These are phyloP conservation scores for Melanostigma gelatinosum DNA, from an alignment of 2,113 vertebrate genomes.

Conservation along the genomic window DNA sequence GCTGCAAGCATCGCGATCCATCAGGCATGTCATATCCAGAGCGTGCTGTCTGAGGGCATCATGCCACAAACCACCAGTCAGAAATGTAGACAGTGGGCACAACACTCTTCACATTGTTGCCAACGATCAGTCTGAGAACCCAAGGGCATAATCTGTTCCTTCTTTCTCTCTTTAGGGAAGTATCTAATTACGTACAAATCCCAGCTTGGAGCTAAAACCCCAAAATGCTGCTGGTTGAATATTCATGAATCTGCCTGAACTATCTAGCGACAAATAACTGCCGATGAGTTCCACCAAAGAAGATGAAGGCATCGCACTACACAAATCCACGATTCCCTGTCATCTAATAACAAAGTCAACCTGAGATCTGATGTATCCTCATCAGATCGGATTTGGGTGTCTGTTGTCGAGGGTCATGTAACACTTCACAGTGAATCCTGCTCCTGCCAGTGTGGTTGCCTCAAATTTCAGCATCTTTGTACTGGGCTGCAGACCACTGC, in stretches of 20 bases:
- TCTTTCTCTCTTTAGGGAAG: conserved; percentile 23
- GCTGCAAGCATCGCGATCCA: conserved; percentile 57
- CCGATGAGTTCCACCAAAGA: conserved; percentile 13
- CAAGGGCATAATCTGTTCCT: conserved; percentile 11
- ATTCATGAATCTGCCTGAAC: conserved; percentile 34
- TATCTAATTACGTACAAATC: conserved; percentile 51
- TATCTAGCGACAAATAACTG: conserved; percentile 21
- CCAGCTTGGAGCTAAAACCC: conserved; percentile 31
- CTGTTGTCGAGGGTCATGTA: conserved; percentile 27
- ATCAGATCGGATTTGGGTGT: no score
- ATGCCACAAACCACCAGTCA: conserved; percentile 55
- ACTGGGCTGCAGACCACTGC: conserved; percentile 20
- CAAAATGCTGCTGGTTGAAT: conserved; percentile 41
- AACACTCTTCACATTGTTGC: conserved; percentile 50
- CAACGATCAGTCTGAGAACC: conserved; percentile 56
- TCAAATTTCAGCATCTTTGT: conserved; percentile 29
- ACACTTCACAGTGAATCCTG: conserved; percentile 38
- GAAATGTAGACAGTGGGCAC: conserved; percentile 55
- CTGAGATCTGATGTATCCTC: conserved; percentile 25
- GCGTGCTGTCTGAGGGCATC: conserved; percentile 55
- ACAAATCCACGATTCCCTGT: conserved; percentile 46
- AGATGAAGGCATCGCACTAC: conserved; percentile 9
- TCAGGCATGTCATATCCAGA: conserved; percentile 49
- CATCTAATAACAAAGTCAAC: conserved; percentile 32
- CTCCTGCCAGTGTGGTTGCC: conserved; percentile 34